Evolutionary conservation across 1,140 invertebrate genomes (phyloP).

Genomic region (Hirudo medicinalis): DNA sequence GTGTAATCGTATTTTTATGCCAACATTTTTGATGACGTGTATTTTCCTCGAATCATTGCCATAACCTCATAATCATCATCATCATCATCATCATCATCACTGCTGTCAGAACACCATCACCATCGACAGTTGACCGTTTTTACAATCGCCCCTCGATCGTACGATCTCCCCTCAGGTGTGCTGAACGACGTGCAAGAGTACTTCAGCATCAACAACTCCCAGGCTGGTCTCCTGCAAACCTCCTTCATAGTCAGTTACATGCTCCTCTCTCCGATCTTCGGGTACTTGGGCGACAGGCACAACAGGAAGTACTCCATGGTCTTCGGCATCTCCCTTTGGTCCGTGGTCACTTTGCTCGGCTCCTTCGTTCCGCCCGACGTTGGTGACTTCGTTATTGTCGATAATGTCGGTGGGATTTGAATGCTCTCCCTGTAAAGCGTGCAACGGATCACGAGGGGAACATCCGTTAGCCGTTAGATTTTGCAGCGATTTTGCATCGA

Average conservation of each 20-base stretch:
- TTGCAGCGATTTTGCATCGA: no score
- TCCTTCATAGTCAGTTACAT: constrained; percentile 92
- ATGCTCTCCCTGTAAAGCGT: no score
- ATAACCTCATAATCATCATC: constrained; percentile 77
- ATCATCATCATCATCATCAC: constrained; percentile 78
- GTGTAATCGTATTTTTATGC: no score
- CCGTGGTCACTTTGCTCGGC: constrained; percentile 73
- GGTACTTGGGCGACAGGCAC: constrained; percentile 90
- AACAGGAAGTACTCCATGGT: constrained; percentile 78
- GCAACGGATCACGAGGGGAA: no score
- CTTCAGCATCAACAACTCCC: constrained; percentile 57
- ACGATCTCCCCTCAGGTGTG: constrained; percentile 67
- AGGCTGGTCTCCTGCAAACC: constrained; percentile 79
- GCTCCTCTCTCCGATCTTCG: constrained; percentile 91
- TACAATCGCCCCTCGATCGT: constrained; percentile 81
- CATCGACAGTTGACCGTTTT: constrained; percentile 81
- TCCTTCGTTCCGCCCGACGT: constrained; percentile 57
- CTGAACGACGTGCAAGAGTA: constrained; percentile 60
- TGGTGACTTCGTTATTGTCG: background rate
- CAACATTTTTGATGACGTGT: no score
- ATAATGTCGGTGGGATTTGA: background rate
- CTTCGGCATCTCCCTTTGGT: constrained; percentile 79
- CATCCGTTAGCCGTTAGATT: no score
- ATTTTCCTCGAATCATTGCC: constrained; percentile 44
- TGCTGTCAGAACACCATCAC: constrained; percentile 20